phyloP scores from a whole-genome alignment of 1,140 invertebrate genomes.

The Tigriopus japonicus region DNA sequence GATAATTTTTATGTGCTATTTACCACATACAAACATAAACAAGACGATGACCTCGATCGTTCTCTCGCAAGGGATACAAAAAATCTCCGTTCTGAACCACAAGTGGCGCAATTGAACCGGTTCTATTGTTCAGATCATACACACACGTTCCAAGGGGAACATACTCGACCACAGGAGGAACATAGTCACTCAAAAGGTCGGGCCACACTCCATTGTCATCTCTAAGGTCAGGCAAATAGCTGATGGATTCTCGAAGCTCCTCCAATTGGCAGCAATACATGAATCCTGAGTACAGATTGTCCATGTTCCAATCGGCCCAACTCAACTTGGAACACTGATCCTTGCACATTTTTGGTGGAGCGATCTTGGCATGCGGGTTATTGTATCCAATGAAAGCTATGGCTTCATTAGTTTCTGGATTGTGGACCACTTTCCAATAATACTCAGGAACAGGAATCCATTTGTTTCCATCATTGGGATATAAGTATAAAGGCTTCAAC shows the following conservation, averaged over 20 bases:
- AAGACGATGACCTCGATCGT: too few species aligned
- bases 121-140: too few species aligned
- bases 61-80: too few species aligned
- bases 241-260: conserved; percentile 11
- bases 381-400: conserved; percentile 15
- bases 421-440: conserved; percentile 15
- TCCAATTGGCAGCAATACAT: conserved; percentile 17
- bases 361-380: conserved; percentile 9
- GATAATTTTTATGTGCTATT: too few species aligned
- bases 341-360: conserved; percentile 7
- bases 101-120: too few species aligned
- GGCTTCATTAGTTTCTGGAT: conserved; percentile 3
- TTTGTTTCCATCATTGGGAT: neutral
- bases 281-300: conserved; percentile 14
- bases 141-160: too few species aligned
- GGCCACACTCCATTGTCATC: too few species aligned
- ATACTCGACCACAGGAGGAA: too few species aligned
- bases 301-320: conserved; percentile 15
- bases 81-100: too few species aligned
- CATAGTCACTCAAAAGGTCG: too few species aligned
- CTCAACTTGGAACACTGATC: conserved; percentile 13
- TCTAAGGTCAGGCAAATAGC: conserved; percentile 14
- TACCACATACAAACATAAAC: too few species aligned
- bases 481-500: too few species aligned
- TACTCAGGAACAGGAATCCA: neutral